Evolutionary conservation across 2,888 invertebrate genomes (phyloP).

Genomic region (Melieria omissa): DNA sequence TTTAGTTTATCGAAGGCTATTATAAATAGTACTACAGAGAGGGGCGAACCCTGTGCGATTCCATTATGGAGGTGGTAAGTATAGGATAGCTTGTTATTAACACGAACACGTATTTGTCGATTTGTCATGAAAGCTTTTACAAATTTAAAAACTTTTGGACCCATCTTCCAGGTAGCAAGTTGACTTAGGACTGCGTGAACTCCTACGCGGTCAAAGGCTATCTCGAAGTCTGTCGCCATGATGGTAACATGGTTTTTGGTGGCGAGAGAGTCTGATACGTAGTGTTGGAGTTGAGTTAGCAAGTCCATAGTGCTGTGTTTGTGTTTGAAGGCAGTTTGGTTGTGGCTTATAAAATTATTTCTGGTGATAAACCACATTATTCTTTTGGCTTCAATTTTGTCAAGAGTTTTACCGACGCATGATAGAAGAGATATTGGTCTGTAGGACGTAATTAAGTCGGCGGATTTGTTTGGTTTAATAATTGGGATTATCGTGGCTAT

Average conservation of each 20-base stretch:
- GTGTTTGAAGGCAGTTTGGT: neutral
- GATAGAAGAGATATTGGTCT: conserved; percentile 1
- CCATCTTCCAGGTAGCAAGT: neutral
- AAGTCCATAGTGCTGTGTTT: neutral
- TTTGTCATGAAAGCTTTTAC: conserved; percentile 14
- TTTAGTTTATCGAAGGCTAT: conserved; percentile 1
- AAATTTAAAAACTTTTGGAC: conserved; percentile 4
- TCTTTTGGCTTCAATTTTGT: neutral
- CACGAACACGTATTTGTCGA: neutral
- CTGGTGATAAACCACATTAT: neutral
- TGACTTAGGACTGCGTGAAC: conserved; percentile 1
- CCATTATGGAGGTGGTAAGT: neutral
- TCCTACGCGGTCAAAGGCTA: conserved; percentile 16
- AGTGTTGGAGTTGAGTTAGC: conserved; percentile 13
- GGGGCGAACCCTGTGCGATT: conserved; percentile 7
- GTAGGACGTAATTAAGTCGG: neutral
- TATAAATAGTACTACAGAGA: neutral
- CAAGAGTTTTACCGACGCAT: neutral
- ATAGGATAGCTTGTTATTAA: neutral
- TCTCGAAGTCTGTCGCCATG: conserved; percentile 17
- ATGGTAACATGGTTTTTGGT: conserved; percentile 9
- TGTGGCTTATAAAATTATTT: neutral
- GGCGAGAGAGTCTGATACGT: neutral
- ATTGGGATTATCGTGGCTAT: neutral
- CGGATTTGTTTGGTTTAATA: neutral